Base-by-base conservation (phyloP, 1,140 invertebrate species). In the Holotrichia oblita region DNA sequence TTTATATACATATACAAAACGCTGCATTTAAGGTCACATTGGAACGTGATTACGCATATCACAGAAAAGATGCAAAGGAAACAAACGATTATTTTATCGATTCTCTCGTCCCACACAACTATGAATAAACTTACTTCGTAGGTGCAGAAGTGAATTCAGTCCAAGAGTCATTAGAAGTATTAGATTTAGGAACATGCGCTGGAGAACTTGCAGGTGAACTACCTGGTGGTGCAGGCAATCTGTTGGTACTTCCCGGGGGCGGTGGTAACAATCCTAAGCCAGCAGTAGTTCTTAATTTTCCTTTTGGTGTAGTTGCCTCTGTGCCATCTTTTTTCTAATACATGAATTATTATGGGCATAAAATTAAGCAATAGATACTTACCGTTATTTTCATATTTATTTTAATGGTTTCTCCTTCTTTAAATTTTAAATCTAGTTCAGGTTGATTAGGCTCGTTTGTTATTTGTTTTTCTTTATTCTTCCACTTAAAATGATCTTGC, bases 361-460 rank as follows among this genome's bases (percentile, higher is more conserved):
- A 76, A n/a, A 77, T 69, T 61, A 64, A 27, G 40, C 73, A 77
- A 78, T 27, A 69, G 8, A 3, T 27, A 69, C 92, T 91, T 90
- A 98, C 97, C 81, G 95, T 96, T 82, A 99, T 98, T 89, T 97
- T 97, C 95, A 98, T 97, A 86, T 99, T 99, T 61, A 99, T 98
- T 89, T 97, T 99, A 81, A 99, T 99, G 14, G 98, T 99, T 90
- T 99, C 95, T 34, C 98, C 98, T 87, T 99, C 98, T 87, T 99
- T 99, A 85, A 99, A 99, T 78, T 97, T 94, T n/a, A 99, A 90
- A 90, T 99, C 97, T 17, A 99, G 88, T 83, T 96, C 93, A 79
- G 95, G 96, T 82, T 93, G 93, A 10, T 93, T 91, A 81, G 94
- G 92, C 84, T 96, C 94, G 80, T 95, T 94, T 85, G 94, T 94